Evolutionary conservation across 1,140 invertebrate species (phyloP), one percentile per base, ranked within the genome.

Genomic region (Ceratosolen solmsi): DNA sequence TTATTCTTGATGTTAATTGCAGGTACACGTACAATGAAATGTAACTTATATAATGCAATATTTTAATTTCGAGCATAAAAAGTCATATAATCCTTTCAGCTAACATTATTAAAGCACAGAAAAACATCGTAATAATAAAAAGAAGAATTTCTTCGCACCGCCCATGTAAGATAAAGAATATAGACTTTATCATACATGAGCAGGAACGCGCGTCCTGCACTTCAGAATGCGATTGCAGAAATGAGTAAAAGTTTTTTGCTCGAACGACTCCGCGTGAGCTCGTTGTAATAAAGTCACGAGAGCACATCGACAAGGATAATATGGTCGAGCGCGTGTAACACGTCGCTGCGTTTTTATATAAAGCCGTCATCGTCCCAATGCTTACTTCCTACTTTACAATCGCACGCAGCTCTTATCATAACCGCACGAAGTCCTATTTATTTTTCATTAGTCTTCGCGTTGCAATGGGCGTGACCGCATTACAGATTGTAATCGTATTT

Each of bases 401-500:
- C 33, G 20, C n/a, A 9, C 25, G 58, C n/a, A 9, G 56, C 2
- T 71, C 74, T 77, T 82, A 82, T 82, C 80, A 74, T 27, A 63
- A 33, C 51, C 54, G 63, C 82, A 83, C 82, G 82, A 76, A 83
- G 70, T 71, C 78, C 58, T 80, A 83, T 83, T 83, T 83, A 80
- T 80, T 83, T 83, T 83, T 83, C 82, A 80, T 83, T 83, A 75
- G 33, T 30, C 15, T 15, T 70, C 33, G 51, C 72, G 4, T 49
- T 38, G 25, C 13, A 15, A 36, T 38, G 30, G 30, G 22, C 72
- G 58, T 81, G 38, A 65, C 58, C 30, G 20, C 36, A 7, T 1
- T 51, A 9, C 38, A 49, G 74, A 72, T 76, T 82, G 36, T 63
- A n/a, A 51, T 70, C 49, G 30, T 38, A 56, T 75, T 76, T 71